Conservation (phyloP, 2,888 invertebrate species). For the Acrocyrtus sp. region DNA sequence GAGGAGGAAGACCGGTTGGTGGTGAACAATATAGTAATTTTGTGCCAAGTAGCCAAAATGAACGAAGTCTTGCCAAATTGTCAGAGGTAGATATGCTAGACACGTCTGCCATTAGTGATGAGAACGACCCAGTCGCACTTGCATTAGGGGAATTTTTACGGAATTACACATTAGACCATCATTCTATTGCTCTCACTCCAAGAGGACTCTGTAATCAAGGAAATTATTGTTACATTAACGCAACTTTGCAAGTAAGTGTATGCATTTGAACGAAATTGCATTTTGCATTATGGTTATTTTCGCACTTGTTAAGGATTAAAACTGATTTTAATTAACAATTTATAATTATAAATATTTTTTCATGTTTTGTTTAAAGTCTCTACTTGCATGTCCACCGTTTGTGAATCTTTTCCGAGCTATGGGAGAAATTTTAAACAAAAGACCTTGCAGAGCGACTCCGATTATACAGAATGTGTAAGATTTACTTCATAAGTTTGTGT, state of each 20-base stretch:
- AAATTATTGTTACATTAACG: conserved; percentile 97
- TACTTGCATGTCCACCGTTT: conserved; percentile 94
- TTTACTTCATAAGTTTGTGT: conserved; percentile 7
- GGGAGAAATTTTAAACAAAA: conserved; percentile 65
- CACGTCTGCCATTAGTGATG: conserved; percentile 43
- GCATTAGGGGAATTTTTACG: conserved; percentile 77
- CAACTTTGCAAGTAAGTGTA: conserved; percentile 73
- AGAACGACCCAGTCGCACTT: conserved; percentile 60
- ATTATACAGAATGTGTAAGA: conserved; percentile 94
- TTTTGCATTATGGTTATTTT: no score
- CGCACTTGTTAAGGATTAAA: not conserved
- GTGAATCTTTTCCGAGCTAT: conserved; percentile 88
- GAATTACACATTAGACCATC: conserved; percentile 80
- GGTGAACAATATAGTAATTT: conserved; percentile 5
- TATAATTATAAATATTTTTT: no score
- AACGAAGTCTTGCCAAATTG: conserved; percentile 13
- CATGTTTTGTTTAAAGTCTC: conserved; percentile 73
- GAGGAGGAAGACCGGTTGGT: conserved; percentile 6
- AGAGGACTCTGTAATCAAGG: conserved; percentile 92
- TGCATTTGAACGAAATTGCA: not conserved
- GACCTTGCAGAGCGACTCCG: conserved; percentile 71
- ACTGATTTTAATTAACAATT: not conserved
- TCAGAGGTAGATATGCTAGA: conserved; percentile 12
- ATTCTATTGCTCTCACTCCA: conserved; percentile 82
- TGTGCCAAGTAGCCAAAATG: conserved; percentile 46